These are phyloP conservation scores for Synergus itoensis DNA, from an alignment of 2,888 invertebrate genomes.

Conservation along the genomic window DNA sequence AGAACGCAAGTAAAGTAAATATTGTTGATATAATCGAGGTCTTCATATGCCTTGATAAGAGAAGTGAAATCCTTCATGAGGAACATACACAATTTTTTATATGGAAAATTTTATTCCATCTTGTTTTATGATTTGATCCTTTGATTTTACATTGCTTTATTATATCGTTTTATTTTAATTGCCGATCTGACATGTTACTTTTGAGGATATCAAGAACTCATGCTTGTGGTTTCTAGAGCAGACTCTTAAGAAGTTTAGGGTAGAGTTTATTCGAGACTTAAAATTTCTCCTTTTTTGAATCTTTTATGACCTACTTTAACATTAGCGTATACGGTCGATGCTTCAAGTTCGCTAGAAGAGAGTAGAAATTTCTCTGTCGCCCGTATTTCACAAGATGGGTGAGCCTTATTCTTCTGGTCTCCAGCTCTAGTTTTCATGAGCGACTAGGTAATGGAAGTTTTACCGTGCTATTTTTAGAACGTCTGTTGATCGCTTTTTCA, in stretches of 20 bases:
- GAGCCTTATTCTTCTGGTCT: slow-evolving; percentile 21
- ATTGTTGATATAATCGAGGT: too few species aligned
- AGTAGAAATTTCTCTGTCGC: slow-evolving; percentile 33
- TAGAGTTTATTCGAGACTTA: neutral
- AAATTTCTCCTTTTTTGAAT: slow-evolving; percentile 23
- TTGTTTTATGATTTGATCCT: too few species aligned
- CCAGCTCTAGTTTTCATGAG: slow-evolving; percentile 37
- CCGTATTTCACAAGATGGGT: slow-evolving; percentile 15
- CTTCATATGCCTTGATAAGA: too few species aligned
- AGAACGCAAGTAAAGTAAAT: too few species aligned
- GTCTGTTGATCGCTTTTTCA: slow-evolving; percentile 21
- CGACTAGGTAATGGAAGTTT: slow-evolving; percentile 33
- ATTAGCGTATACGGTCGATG: slow-evolving; percentile 32
- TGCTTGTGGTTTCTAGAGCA: neutral
- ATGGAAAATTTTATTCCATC: too few species aligned
- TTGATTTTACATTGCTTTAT: too few species aligned
- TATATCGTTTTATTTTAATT: too few species aligned
- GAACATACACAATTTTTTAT: too few species aligned
- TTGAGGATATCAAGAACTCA: neutral
- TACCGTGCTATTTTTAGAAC: slow-evolving; percentile 20
- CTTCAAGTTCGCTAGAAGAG: slow-evolving; percentile 28
- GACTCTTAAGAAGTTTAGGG: neutral
- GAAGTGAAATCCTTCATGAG: too few species aligned
- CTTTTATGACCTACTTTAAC: slow-evolving; percentile 53
- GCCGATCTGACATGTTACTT: too few species aligned